These are phyloP conservation scores for Aplysina aerophoba DNA, from an alignment of 37 sponge, comb jelly and placozoan genomes.

Conservation along the genomic window DNA sequence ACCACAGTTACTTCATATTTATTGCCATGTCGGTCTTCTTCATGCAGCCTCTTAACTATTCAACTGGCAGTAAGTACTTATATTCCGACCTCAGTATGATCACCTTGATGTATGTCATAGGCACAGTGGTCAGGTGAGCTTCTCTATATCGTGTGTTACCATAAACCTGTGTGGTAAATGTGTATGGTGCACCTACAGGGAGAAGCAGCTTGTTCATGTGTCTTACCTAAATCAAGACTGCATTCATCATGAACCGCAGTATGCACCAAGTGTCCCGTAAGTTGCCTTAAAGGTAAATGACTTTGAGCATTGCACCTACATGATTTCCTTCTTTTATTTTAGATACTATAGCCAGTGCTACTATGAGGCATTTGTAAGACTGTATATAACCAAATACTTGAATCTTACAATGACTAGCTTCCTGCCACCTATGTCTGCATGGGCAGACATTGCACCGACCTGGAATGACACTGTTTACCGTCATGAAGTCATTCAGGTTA, in stretches of 20 bases:
- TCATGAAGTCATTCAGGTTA: slow-evolving; percentile 19
- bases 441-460: slow-evolving; percentile 12
- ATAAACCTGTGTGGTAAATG: not conserved
- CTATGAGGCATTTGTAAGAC: slow-evolving; percentile 39
- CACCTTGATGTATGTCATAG: slow-evolving; percentile 37
- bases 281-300: not conserved
- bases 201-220: slow-evolving; percentile 5
- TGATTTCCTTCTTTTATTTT: not conserved
- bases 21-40: too few relatives aligned
- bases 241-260: slow-evolving; percentile 19
- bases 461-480: slow-evolving; percentile 42
- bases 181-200: not conserved
- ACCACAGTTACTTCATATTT: too few relatives aligned
- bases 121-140: slow-evolving; percentile 29
- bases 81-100: slow-evolving; percentile 47
- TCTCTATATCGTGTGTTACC: not conserved
- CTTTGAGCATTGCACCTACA: not conserved
- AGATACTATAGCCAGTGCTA: slow-evolving; percentile 40
- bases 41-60: not conserved
- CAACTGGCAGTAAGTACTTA: slow-evolving; percentile 20
- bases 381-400: slow-evolving; percentile 4
- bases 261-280: not conserved
- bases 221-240: slow-evolving; percentile 32
- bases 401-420: not conserved
- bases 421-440: slow-evolving; percentile 6